A percentile compares a stretch with the other conserved stretches of the same genome.
phyloP scores from a whole-genome alignment of 2,113 vertebrate genomes.

The Saiga tatarica region DNA sequence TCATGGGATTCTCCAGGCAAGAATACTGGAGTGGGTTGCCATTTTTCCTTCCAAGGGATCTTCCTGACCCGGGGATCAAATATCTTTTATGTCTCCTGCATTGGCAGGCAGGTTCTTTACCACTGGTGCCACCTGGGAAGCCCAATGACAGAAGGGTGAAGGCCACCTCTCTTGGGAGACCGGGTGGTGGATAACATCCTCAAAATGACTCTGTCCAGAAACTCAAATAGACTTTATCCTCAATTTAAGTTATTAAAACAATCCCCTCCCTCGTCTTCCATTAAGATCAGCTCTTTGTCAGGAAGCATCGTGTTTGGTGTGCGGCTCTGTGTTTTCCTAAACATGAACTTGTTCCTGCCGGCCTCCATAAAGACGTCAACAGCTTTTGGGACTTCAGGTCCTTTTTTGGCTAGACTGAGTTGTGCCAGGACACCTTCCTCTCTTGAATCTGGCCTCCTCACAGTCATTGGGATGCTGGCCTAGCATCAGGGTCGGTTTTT shows the following conservation, averaged over 20 bases:
- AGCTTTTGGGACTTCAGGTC: background rate
- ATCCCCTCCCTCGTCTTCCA: background rate
- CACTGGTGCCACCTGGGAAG: background rate
- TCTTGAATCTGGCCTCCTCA: background rate
- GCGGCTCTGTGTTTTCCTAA: slow-evolving; percentile 9
- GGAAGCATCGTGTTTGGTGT: background rate
- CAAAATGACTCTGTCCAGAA: background rate
- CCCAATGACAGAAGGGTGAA: background rate
- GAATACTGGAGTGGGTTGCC: background rate
- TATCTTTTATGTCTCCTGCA: background rate
- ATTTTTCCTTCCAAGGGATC: background rate
- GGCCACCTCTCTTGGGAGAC: background rate
- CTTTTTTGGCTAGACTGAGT: background rate
- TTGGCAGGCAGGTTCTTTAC: background rate
- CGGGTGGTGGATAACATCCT: background rate
- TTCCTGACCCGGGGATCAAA: background rate
- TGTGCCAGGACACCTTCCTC: background rate
- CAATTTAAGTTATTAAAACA: background rate
- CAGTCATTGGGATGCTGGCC: background rate
- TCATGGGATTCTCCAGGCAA: background rate
- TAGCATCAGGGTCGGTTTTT: background rate
- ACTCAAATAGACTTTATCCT: background rate
- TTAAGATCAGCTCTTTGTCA: background rate
- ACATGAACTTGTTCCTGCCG: background rate
- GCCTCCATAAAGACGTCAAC: background rate